Evolutionary conservation across 2,113 vertebrate species (phyloP).

Genomic region (Australoheros scitulus): DNA sequence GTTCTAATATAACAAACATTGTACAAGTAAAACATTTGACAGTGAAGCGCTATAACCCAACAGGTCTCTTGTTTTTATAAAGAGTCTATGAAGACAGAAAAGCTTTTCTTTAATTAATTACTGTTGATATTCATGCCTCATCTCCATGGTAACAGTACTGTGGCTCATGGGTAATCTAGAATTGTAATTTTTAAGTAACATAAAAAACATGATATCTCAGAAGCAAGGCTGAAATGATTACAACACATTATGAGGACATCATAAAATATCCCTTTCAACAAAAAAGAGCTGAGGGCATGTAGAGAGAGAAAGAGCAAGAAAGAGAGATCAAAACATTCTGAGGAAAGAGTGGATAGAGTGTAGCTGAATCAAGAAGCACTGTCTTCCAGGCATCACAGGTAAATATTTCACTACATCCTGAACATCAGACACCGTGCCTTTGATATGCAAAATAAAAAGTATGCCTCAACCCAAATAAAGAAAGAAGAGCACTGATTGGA

Average conservation of each 20-base stretch:
- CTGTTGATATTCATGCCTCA: not conserved
- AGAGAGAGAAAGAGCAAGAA: not conserved
- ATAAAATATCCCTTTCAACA: constrained; percentile 20
- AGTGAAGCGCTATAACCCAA: too few species aligned
- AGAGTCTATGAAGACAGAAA: not conserved
- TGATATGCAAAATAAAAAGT: constrained; percentile 62
- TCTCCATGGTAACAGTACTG: not conserved
- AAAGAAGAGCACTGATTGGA: constrained; percentile 22
- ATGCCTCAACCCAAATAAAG: constrained; percentile 37
- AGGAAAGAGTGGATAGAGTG: not conserved
- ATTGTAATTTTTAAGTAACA: not conserved
- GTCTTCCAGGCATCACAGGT: constrained; percentile 54
- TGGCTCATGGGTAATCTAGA: constrained; percentile 2
- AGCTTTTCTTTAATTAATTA: not conserved
- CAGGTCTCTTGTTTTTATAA: not conserved
- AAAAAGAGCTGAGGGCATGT: not conserved
- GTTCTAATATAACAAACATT: too few species aligned
- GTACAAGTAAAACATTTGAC: too few species aligned
- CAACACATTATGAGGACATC: constrained; percentile 8
- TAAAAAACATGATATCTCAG: not conserved
- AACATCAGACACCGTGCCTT: constrained; percentile 48
- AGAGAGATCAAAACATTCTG: constrained; percentile 11
- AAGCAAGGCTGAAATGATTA: not conserved
- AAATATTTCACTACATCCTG: constrained; percentile 61
- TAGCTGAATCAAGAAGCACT: not conserved